These are phyloP conservation scores for Tenthredo notha DNA, from an alignment of 2,888 invertebrate genomes.

Conservation along the genomic window DNA sequence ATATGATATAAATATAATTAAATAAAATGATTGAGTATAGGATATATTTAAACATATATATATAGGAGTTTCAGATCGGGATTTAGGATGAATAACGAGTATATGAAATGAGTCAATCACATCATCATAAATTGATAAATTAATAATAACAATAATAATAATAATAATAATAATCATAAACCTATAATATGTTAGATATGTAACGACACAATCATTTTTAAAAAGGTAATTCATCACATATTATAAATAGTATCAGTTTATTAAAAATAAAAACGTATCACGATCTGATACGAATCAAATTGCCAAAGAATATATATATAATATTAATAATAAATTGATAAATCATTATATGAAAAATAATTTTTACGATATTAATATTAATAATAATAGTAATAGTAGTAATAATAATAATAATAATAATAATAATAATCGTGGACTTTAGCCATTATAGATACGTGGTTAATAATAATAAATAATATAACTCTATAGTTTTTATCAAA, in stretches of 20 bases:
- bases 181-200: background rate
- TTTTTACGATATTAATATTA: conserved; percentile 2
- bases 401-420: background rate
- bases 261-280: background rate
- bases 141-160: background rate
- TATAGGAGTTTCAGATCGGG: background rate
- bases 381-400: background rate
- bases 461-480: background rate
- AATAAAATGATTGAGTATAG: background rate
- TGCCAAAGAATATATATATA: conserved; percentile 67
- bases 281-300: conserved; percentile 58
- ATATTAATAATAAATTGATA: conserved; percentile 56
- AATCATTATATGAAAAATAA: background rate
- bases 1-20: background rate
- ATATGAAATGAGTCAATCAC: background rate
- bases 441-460: background rate
- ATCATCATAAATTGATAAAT: background rate
- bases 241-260: background rate
- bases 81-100: background rate
- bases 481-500: background rate
- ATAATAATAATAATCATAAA: too few species aligned
- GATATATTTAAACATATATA: background rate
- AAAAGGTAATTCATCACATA: background rate
- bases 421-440: background rate
- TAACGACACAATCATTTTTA: background rate